phyloP scores from a whole-genome alignment of 2,888 invertebrate species.

The Plebejus argus region DNA sequence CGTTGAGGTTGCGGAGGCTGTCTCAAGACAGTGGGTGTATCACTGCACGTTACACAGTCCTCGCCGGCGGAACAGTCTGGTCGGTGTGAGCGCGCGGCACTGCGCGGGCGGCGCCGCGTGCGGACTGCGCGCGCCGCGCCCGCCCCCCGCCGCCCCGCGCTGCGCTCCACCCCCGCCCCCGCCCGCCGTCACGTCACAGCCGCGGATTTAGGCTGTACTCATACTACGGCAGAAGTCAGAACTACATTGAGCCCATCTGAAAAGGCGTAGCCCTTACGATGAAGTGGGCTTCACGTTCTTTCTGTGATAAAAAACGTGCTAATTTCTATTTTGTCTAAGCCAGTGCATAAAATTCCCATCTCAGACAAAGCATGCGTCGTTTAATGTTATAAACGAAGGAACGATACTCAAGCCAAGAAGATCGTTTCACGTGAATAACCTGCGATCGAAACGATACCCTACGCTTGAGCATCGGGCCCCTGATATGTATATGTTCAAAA shows the following conservation, averaged over 20 bases:
- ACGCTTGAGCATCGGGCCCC: no score
- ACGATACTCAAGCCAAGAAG: no score
- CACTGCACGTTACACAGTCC: slow-evolving; percentile 45
- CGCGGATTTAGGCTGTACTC: not conserved
- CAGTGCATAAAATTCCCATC: no score
- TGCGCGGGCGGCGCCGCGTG: slow-evolving; percentile 59
- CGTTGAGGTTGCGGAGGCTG: not conserved
- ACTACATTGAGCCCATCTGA: no score
- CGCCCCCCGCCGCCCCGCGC: slow-evolving; percentile 60
- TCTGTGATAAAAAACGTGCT: no score
- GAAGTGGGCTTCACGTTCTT: no score
- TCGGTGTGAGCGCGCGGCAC: slow-evolving; percentile 52
- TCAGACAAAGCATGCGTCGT: no score
- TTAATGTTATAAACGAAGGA: no score
- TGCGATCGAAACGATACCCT: no score
- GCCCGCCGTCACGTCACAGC: slow-evolving; percentile 65
- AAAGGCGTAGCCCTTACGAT: no score
- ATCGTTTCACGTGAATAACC: no score
- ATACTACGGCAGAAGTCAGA: not conserved
- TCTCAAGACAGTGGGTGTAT: slow-evolving; percentile 43
- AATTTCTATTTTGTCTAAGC: no score
- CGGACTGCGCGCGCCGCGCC: slow-evolving; percentile 66
- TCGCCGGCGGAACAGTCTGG: slow-evolving; percentile 11
- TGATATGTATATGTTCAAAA: not conserved
- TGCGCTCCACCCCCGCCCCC: slow-evolving; percentile 60